These are phyloP conservation scores for Nipponia nippon DNA, from an alignment of 2,113 vertebrate genomes.

Conservation along the genomic window DNA sequence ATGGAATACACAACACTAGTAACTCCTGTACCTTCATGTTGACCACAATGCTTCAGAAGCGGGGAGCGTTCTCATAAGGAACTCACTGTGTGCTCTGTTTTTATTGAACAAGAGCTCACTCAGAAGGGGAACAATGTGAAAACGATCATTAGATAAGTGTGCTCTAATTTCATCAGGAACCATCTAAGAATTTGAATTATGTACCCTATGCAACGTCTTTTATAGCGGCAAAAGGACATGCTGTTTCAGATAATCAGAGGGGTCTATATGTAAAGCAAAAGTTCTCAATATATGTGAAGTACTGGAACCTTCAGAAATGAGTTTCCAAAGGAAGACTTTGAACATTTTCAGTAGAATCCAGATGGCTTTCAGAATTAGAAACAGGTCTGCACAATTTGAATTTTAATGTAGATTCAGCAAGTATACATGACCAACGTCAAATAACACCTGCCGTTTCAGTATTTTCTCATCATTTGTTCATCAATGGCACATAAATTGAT, in stretches of 20 bases:
- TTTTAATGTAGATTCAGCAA: conserved; percentile 19
- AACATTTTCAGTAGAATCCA: background rate
- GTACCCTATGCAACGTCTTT: background rate
- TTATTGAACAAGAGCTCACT: background rate
- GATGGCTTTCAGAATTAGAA: background rate
- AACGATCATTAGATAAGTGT: background rate
- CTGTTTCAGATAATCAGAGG: background rate
- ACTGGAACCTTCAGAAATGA: background rate
- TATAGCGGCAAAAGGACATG: background rate
- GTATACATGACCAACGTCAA: background rate
- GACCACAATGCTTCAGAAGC: background rate
- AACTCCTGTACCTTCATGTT: background rate
- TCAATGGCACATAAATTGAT: background rate
- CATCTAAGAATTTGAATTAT: background rate
- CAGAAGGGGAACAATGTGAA: background rate
- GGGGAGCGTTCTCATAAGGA: background rate
- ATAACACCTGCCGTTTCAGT: background rate
- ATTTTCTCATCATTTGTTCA: background rate
- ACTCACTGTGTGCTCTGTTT: background rate
- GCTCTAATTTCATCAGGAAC: background rate
- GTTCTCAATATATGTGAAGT: background rate
- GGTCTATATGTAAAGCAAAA: background rate
- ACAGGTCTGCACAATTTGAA: background rate
- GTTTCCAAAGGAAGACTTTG: background rate
- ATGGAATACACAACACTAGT: background rate